These are phyloP conservation scores for Sinelater perroti DNA, from an alignment of 2,888 invertebrate genomes.

Conservation along the genomic window DNA sequence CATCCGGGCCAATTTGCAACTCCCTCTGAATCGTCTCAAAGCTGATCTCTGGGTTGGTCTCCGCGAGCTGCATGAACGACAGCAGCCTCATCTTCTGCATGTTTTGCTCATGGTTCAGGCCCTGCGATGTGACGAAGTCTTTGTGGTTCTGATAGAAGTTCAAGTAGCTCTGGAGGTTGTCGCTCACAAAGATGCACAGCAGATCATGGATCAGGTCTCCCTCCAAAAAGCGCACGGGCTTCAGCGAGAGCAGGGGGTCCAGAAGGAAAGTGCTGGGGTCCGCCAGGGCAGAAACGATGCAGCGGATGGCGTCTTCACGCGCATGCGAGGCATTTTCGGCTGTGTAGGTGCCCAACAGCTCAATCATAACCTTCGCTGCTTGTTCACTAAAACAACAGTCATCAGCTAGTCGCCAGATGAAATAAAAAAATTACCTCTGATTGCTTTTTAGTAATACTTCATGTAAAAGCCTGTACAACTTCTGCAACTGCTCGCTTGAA, in stretches of 20 bases:
- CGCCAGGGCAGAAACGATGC: conserved; percentile 93
- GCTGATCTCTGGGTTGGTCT: conserved; percentile 90
- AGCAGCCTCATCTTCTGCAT: conserved; percentile 96
- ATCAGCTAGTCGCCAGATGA: background rate
- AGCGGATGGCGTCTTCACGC: conserved; percentile 94
- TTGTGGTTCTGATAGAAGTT: conserved; percentile 92
- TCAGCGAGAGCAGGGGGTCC: conserved; percentile 91
- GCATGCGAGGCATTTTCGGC: conserved; percentile 97
- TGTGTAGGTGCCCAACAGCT: conserved; percentile 94
- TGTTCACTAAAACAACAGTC: conserved; percentile 73
- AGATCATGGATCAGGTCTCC: conserved; percentile 95
- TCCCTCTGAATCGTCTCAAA: conserved; percentile 90
- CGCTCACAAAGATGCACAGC: conserved; percentile 93
- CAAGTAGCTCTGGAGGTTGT: conserved; percentile 90
- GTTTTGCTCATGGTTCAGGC: conserved; percentile 92
- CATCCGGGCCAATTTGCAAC: conserved; percentile 83
- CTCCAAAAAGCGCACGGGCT: conserved; percentile 94
- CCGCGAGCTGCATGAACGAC: conserved; percentile 98
- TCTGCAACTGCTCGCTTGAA: conserved; percentile 90
- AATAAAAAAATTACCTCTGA: conserved; percentile 69
- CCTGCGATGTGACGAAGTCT: conserved; percentile 85
- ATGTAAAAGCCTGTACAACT: conserved; percentile 86
- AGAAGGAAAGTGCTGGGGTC: conserved; percentile 95
- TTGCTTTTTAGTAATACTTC: conserved; percentile 88
- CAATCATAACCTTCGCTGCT: conserved; percentile 96